Evolutionary conservation across 2,888 invertebrate genomes (phyloP).

Genomic region (Tillus elongatus): DNA sequence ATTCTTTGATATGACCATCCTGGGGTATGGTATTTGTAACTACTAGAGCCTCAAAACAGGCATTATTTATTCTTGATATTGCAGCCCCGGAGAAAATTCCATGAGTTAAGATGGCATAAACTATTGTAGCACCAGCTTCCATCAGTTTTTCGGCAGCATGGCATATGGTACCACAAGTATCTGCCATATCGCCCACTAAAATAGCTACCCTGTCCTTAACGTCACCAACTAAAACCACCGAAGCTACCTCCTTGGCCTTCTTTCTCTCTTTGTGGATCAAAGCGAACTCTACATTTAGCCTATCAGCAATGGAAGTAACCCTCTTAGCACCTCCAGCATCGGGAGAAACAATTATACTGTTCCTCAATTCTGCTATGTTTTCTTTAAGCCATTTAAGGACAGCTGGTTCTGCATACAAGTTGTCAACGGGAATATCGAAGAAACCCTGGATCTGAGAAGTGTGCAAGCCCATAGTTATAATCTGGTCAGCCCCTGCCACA

Average conservation of each 20-base stretch:
- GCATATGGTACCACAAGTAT: constrained; percentile 82
- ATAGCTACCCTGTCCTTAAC: constrained; percentile 83
- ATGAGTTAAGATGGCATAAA: constrained; percentile 85
- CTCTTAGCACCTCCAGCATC: constrained; percentile 91
- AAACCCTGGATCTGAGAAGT: constrained; percentile 93
- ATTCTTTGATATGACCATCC: constrained; percentile 81
- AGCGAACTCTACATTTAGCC: constrained; percentile 84
- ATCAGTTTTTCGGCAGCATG: constrained; percentile 83
- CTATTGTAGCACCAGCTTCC: constrained; percentile 78
- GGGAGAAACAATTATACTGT: constrained; percentile 87
- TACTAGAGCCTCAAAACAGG: constrained; percentile 84
- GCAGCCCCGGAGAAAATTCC: constrained; percentile 91
- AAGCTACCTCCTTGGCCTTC: constrained; percentile 87
- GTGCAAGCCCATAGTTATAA: constrained; percentile 91
- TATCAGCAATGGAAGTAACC: constrained; percentile 50
- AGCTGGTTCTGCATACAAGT: constrained; percentile 86
- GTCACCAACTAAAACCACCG: constrained; percentile 90
- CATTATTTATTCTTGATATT: constrained; percentile 79
- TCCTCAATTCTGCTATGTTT: constrained; percentile 82
- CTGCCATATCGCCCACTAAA: constrained; percentile 90
- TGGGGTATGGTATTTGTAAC: constrained; percentile 95
- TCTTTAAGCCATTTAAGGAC: constrained; percentile 89
- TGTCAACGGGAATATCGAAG: constrained; percentile 91
- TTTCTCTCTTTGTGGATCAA: constrained; percentile 89
- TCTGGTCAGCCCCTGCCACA: constrained; percentile 87